Base-by-base conservation (phyloP, 1,140 invertebrate genomes). In the Pogonomyrmex californicus region DNA sequence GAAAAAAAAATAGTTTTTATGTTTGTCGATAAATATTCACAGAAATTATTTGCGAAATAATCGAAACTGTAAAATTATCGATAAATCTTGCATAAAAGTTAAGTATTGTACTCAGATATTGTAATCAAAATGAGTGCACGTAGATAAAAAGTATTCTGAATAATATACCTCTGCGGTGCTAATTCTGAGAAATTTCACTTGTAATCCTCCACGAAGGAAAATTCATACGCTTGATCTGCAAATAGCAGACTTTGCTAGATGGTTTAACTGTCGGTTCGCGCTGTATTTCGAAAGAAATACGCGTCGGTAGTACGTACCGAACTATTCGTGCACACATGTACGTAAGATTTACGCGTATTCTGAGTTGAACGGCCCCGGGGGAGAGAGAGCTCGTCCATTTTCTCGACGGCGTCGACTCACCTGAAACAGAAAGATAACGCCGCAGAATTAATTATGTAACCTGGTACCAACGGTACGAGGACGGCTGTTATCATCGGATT, bases 391-490 rank as follows among this genome's bases (percentile, higher is more conserved):
- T 70, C 88, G 86, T 91, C 65, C 78, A 56, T 85, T 81, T 88
- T 71, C 86, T 70, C 68, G 49, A 62, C 44, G 60, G 87, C 54
- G 85, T 60, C 79, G 65, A 91, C 90, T 91, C 90, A 91, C 91
- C 90, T 91, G 91, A 90, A 91, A 91, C 88, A 90, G 87, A 91
- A 91, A 91, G 91, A 91, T 91, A 91, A 91, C 88, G 83, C 54
- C 30, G 47, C 47, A 17, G 54, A 83, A 91, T 91, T 91, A 91
- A 91, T 91, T 86, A 91, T 89, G 83, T 85, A 68, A 49, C 33
- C 86, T 33, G 38, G 33, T 23, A 41, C 30, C 23, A 44, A 14
- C 51, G n/a, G n/a, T n/a, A n/a, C n/a, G 54, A 47, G 14, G 54
- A 60, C 41, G 71, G 76, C 87, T 88, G 90, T 88, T 88, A 86